These are phyloP conservation scores for Leptobrachium leishanense DNA, from an alignment of 2,113 vertebrate species.

Conservation along the genomic window DNA sequence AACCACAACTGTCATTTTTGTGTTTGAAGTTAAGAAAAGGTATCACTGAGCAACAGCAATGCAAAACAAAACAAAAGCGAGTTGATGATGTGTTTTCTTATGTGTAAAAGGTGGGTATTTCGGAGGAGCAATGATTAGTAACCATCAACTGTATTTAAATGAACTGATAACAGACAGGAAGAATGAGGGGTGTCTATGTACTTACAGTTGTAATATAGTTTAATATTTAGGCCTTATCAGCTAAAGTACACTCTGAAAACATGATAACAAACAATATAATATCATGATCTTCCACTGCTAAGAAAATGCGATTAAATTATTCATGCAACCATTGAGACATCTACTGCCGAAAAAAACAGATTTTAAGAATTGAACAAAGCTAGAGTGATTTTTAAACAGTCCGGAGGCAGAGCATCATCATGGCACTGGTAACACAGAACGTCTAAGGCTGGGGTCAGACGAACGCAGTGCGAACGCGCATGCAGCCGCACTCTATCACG, in stretches of 20 bases:
- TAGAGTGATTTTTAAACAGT: too few species aligned
- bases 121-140: conserved; percentile 17
- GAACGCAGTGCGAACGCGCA: too few species aligned
- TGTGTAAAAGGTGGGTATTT: conserved; percentile 32
- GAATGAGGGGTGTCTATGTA: conserved; percentile 26
- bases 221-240: conserved; percentile 19
- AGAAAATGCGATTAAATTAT: neutral
- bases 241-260: conserved; percentile 14
- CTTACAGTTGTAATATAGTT: conserved; percentile 23
- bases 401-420: too few species aligned
- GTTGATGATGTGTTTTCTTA: conserved; percentile 1
- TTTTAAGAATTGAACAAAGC: too few species aligned
- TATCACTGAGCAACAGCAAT: conserved; percentile 3
- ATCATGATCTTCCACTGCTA: neutral
- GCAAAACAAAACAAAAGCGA: conserved; percentile 10
- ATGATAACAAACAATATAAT: neutral
- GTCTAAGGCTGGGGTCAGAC: too few species aligned
- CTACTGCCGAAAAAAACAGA: too few species aligned
- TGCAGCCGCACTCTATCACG: too few species aligned
- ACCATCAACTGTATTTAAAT: neutral
- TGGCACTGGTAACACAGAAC: too few species aligned
- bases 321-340: too few species aligned
- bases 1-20: too few species aligned
- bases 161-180: conserved; percentile 19
- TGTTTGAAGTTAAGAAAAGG: neutral